phyloP scores from a whole-genome alignment of 2,113 vertebrate genomes.

The Ginglymostoma cirratum region DNA sequence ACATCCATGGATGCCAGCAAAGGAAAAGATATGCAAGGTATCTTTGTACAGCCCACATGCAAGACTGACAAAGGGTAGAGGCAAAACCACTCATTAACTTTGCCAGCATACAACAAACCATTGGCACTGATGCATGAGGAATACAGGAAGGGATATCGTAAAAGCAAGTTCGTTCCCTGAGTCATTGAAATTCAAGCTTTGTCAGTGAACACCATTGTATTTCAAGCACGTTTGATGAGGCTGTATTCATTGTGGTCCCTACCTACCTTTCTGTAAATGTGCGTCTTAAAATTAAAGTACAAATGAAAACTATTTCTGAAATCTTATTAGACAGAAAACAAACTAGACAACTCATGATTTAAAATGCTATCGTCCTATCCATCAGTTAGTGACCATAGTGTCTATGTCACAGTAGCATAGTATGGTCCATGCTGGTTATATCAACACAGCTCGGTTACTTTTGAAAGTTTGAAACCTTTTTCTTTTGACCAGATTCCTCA shows the following conservation, averaged over 20 bases:
- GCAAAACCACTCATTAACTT: background rate
- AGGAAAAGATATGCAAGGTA: background rate
- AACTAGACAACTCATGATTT: background rate
- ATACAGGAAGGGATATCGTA: background rate
- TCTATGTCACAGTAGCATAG: background rate
- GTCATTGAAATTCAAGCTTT: background rate
- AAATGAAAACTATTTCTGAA: background rate
- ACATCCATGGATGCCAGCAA: background rate
- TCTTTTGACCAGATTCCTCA: conserved; percentile 1
- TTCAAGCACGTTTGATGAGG: background rate
- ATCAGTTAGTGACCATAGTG: background rate
- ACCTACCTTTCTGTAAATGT: background rate
- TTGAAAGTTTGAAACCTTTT: background rate
- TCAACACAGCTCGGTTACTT: background rate
- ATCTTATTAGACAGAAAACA: background rate
- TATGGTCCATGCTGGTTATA: background rate
- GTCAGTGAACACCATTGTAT: background rate
- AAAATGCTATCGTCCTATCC: background rate
- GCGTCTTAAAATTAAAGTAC: background rate
- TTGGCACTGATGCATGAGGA: background rate
- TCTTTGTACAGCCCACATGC: background rate
- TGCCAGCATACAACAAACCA: background rate
- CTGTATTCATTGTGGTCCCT: background rate
- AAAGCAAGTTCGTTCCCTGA: background rate
- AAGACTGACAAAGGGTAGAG: background rate